These are phyloP conservation scores for Catagonus wagneri DNA, from an alignment of 2,113 vertebrate species.

Conservation along the genomic window DNA sequence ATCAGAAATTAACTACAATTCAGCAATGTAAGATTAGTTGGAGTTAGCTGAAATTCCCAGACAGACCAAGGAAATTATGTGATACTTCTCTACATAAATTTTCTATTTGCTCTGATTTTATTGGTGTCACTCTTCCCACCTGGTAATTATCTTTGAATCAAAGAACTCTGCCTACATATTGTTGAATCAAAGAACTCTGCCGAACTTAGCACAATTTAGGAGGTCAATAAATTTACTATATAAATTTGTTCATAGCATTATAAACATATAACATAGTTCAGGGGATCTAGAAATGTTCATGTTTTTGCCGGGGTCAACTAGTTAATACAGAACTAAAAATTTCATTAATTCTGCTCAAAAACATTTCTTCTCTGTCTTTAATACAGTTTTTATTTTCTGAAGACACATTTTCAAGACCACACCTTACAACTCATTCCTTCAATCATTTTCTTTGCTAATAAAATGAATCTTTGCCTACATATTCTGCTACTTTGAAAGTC, in stretches of 20 bases:
- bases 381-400: background rate
- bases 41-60: background rate
- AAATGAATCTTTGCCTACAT: background rate
- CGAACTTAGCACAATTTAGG: background rate
- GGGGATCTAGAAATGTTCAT: background rate
- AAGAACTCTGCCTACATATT: background rate
- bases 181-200: background rate
- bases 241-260: background rate
- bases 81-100: background rate
- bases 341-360: background rate
- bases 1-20: background rate
- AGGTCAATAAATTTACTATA: background rate
- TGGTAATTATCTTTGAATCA: background rate
- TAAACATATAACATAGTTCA: background rate
- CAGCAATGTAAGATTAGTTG: background rate
- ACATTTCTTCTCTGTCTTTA: background rate
- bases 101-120: background rate
- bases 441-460: background rate
- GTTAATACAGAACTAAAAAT: conserved; percentile 27
- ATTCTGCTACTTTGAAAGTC: background rate
- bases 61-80: background rate
- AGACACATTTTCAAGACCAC: background rate
- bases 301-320: background rate
- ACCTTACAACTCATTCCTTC: background rate
- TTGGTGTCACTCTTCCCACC: background rate